Percentiles rank a stretch among this genome's conserved stretches.
Evolutionary conservation across 2,113 vertebrate genomes (phyloP).

Genomic region (Sinocyclocheilus maitianheensis): DNA sequence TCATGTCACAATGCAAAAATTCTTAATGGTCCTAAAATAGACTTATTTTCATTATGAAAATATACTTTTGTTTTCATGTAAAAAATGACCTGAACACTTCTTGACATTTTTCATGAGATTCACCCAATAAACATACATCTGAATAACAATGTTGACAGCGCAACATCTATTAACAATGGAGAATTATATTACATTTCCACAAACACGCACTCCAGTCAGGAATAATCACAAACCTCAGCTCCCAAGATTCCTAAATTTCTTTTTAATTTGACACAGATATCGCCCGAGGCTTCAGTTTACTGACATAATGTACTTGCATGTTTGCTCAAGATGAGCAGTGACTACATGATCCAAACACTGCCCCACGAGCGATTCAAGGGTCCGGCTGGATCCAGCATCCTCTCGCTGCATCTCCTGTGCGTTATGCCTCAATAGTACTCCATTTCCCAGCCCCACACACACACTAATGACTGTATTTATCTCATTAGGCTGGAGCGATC

Average conservation of each 20-base stretch:
- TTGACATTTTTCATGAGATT: neutral
- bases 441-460: constrained; percentile 38
- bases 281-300: constrained; percentile 3
- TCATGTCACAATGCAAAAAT: neutral
- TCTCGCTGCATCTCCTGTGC: neutral
- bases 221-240: neutral
- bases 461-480: constrained; percentile 74
- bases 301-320: constrained; percentile 6
- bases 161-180: neutral
- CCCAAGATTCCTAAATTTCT: constrained; percentile 16
- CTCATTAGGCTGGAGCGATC: constrained; percentile 67
- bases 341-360: constrained; percentile 18
- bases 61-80: neutral
- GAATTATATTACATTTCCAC: constrained; percentile 19
- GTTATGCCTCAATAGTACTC: constrained; percentile 25
- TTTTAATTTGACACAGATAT: constrained; percentile 40
- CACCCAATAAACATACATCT: neutral
- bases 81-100: neutral
- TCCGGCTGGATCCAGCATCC: constrained; percentile 5
- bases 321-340: constrained; percentile 29
- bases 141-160: neutral
- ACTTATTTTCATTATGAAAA: neutral
- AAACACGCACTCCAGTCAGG: neutral
- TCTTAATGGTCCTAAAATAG: neutral
- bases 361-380: neutral